Evolutionary conservation across 1,140 invertebrate species (phyloP).

Genomic region (Orius laevigatus): DNA sequence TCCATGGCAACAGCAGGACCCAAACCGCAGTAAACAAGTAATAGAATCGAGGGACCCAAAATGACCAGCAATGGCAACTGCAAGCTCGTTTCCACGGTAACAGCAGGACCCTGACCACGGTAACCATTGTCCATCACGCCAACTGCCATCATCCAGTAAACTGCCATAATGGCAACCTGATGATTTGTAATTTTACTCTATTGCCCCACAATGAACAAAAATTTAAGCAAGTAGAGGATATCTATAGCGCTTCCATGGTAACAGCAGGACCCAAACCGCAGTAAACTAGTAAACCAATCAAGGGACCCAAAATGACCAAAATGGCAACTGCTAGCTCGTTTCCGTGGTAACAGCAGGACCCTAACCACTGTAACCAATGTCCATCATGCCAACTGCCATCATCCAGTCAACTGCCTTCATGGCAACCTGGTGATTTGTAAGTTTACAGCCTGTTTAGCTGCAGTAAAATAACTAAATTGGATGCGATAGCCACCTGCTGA

Average conservation of each 20-base stretch:
- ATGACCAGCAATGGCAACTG: not conserved
- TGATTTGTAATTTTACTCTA: constrained; percentile 42
- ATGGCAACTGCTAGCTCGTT: not conserved
- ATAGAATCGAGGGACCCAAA: not conserved
- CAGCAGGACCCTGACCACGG: not conserved
- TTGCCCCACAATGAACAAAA: constrained; percentile 31
- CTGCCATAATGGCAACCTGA: no score
- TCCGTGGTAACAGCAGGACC: not conserved
- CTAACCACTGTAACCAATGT: no score
- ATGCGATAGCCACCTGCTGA: not conserved
- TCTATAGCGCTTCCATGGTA: not conserved
- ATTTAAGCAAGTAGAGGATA: not conserved
- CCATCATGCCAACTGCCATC: no score
- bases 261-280: not conserved
- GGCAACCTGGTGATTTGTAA: no score
- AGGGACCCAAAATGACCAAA: not conserved
- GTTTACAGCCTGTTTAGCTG: no score
- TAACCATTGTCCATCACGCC: no score
- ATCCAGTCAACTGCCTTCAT: no score
- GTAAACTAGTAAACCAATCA: not conserved
- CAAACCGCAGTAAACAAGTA: not conserved
- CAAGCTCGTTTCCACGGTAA: not conserved
- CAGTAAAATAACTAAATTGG: no score
- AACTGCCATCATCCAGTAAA: no score
- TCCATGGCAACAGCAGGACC: not conserved